Base-by-base conservation (phyloP, 2,797 vertebrate species). In the Zalophus californianus region DNA sequence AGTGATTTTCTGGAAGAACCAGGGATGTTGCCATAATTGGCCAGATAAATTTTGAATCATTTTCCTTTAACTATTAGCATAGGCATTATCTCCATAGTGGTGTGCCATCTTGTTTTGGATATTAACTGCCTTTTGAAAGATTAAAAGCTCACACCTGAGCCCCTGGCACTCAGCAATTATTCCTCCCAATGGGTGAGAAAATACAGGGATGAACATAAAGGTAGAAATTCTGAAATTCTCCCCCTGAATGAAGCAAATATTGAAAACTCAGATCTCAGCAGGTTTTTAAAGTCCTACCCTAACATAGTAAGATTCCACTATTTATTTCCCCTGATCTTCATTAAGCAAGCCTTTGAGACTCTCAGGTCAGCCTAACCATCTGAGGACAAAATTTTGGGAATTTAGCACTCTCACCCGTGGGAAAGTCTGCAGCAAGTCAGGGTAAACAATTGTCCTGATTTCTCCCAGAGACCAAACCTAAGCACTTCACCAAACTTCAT, bases 251-350 rank as follows among this genome's bases (percentile, higher is more conserved):
- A 94, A 82, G 27, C 60, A 73, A 62, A 88, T 90, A 88, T 5
- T 8, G 21, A 62, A 95, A 88, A 83, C 18, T 56, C 5, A 2
- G 4, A 4, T 52, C 11, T 94, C 78, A 66, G 54, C 29, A 83
- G 5, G 66, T 62, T 70, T 86, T 90, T 52, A 38, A 83, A 88
- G 80, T 68, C 21, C n/a, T 78, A 38, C 6, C 10, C 38, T 84
- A 92, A 56, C 20, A 50, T 25, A 58, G 29, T 83, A 95, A 94
- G 7, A n/a, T 35, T 29, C 25, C 29, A 72, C 41, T 56, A 29
- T 93, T 90, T 85, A 82, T 70, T 85, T 90, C 11, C 38, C 44
- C 29, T 94, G 32, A 64, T 92, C 44, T 58, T 90, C 72, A 93
- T 86, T 85, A 90, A 90, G 20, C 10, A 82, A 80, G 70, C 4